Percentiles rank a stretch among this genome's conserved stretches.
phyloP scores from a whole-genome alignment of 2,888 invertebrate species.

The Ypsolopha scabrella region DNA sequence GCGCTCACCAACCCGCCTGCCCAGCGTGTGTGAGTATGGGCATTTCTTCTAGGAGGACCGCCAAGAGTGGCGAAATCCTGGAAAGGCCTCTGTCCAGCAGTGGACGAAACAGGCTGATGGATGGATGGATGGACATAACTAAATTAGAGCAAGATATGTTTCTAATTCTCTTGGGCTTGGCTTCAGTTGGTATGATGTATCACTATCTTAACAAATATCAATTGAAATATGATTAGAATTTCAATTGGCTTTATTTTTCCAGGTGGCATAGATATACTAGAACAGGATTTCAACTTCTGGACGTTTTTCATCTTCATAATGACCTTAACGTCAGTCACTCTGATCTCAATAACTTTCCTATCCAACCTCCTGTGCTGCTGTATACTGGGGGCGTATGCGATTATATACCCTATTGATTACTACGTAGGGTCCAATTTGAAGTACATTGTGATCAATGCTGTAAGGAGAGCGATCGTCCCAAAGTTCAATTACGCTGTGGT shows the following conservation, averaged over 20 bases:
- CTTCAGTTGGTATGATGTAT: too few species aligned
- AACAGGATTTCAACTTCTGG: conserved; percentile 74
- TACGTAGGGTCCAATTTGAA: conserved; percentile 75
- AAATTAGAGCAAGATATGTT: too few species aligned
- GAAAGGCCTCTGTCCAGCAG: too few species aligned
- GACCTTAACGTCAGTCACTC: conserved; percentile 52
- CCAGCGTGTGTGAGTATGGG: too few species aligned
- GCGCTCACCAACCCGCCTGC: too few species aligned
- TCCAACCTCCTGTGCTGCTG: conserved; percentile 74
- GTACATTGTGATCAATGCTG: conserved; percentile 75
- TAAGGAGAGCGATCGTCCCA: conserved; percentile 72
- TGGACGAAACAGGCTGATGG: too few species aligned
- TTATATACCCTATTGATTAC: conserved; percentile 73
- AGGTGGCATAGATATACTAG: conserved; percentile 56
- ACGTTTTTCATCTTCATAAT: conserved; percentile 64
- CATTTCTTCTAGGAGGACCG: too few species aligned
- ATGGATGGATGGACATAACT: too few species aligned
- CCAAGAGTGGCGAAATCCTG: too few species aligned
- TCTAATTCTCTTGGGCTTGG: too few species aligned
- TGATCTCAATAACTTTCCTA: conserved; percentile 58
- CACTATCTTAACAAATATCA: too few species aligned
- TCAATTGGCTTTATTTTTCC: conserved; percentile 21
- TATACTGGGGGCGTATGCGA: conserved; percentile 73
- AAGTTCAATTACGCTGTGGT: conserved; percentile 71
- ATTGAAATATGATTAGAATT: too few species aligned